Conservation (phyloP, 2,797 vertebrate species). For the Oreochromis grahami region DNA sequence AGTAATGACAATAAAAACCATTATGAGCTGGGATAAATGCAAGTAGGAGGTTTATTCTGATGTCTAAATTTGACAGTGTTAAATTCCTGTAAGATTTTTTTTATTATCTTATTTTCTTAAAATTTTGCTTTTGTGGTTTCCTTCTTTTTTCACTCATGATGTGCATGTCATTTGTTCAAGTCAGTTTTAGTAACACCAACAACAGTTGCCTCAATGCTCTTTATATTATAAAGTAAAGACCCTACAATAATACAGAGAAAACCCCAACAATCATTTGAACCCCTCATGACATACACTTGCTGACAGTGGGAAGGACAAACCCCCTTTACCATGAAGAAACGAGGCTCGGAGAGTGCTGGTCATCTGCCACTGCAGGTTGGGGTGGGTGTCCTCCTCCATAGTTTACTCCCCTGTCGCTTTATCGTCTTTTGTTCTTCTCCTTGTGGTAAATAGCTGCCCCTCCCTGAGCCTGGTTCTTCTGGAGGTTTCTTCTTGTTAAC, state of each 20-base stretch:
- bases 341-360: background rate
- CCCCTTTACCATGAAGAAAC: background rate
- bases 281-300: background rate
- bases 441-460: background rate
- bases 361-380: background rate
- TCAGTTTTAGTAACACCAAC: background rate
- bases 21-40: background rate
- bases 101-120: background rate
- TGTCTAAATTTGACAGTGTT: background rate
- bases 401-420: background rate
- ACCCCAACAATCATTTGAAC: background rate
- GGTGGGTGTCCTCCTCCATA: background rate
- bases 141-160: background rate
- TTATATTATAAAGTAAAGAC: background rate
- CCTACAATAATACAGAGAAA: background rate
- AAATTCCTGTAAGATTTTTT: background rate
- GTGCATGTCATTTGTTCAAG: background rate
- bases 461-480: background rate
- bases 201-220: background rate
- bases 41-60: background rate
- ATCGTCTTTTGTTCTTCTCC: background rate
- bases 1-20: background rate
- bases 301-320: rapidly evolving
- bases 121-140: background rate
- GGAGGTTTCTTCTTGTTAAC: background rate